A percentile compares a stretch with the other conserved stretches of the same genome.
These are phyloP conservation scores for Diadophis punctatus DNA, from an alignment of 2,113 vertebrate species.

Conservation along the genomic window DNA sequence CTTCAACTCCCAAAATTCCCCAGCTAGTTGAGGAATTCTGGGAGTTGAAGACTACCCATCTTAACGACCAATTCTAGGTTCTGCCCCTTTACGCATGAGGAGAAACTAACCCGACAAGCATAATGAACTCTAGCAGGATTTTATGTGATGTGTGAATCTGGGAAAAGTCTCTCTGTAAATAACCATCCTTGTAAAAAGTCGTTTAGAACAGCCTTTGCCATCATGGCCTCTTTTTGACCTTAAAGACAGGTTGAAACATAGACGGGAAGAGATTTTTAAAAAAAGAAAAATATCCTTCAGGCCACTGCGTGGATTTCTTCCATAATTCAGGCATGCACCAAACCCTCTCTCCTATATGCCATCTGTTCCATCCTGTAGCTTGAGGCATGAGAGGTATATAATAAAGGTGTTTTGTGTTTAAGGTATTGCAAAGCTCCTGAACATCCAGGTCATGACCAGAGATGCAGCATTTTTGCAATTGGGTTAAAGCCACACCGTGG, in stretches of 20 bases:
- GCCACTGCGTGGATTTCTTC: background rate
- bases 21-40: background rate
- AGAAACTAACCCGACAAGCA: background rate
- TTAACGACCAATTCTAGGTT: background rate
- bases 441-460: too few relatives aligned
- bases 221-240: background rate
- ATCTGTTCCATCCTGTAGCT: background rate
- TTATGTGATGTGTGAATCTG: background rate
- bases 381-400: background rate
- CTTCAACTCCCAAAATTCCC: background rate
- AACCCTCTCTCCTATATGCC: background rate
- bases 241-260: background rate
- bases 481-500: background rate
- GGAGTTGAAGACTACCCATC: background rate
- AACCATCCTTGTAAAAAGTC: background rate
- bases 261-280: background rate
- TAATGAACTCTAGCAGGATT: background rate
- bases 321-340: background rate
- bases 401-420: background rate
- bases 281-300: background rate
- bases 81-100: background rate
- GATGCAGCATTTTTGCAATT: background rate
- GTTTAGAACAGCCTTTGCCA: background rate
- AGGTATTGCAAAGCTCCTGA: background rate
- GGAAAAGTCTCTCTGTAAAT: background rate